Conservation (phyloP, 2,797 vertebrate genomes). For the Sphaeramia orbicularis region DNA sequence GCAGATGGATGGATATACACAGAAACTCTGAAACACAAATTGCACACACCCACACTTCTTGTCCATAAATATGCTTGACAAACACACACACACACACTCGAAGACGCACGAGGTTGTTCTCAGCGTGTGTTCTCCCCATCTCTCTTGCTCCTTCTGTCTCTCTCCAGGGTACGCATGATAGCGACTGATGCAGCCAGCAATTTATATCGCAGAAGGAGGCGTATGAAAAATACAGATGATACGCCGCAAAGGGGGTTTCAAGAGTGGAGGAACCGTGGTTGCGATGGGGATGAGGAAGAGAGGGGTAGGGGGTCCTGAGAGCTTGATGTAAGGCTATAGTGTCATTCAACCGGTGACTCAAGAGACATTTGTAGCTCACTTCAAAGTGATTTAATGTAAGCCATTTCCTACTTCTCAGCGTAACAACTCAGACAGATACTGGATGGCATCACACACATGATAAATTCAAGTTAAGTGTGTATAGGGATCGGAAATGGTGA, state of each 20-base stretch:
- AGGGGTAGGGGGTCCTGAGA: constrained; percentile 15
- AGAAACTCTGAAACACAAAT: constrained; percentile 26
- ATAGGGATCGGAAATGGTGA: not conserved
- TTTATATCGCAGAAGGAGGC: constrained; percentile 70
- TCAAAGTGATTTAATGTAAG: constrained; percentile 27
- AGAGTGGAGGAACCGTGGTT: constrained; percentile 37
- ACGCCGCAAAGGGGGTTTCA: constrained; percentile 65
- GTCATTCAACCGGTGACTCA: constrained; percentile 37
- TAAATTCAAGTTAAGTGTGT: not conserved
- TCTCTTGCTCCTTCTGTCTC: constrained; percentile 53
- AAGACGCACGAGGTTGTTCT: constrained; percentile 46
- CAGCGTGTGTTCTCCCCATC: constrained; percentile 66
- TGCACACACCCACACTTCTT: constrained; percentile 35
- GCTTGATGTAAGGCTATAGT: constrained; percentile 31
- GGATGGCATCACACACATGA: not conserved
- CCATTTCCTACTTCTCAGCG: not conserved
- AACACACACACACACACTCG: constrained; percentile 20
- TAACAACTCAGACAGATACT: not conserved
- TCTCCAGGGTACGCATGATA: constrained; percentile 68
- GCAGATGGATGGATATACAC: constrained; percentile 12
- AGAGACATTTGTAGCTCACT: constrained; percentile 41
- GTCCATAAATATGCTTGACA: constrained; percentile 33
- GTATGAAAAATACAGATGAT: constrained; percentile 71
- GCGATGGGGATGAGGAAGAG: constrained; percentile 17
- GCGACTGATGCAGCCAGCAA: constrained; percentile 67